Evolutionary conservation across 2,888 invertebrate species (phyloP), one percentile per base, ranked within the genome.

Genomic region (Agonopterix subpropinquella): DNA sequence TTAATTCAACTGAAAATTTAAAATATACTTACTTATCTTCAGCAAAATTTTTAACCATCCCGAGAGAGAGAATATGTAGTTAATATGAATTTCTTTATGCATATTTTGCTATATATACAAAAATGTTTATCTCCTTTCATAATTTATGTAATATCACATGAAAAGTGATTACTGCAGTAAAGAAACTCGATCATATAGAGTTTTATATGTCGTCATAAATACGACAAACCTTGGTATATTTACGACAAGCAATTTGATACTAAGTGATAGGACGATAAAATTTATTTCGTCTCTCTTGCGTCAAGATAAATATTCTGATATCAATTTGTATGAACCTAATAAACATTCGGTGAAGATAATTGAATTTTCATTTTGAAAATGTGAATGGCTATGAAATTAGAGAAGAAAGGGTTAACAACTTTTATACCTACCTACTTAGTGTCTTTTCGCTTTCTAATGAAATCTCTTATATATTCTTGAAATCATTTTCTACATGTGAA

Each of bases 241-340:
- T 86, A 86, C 70, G 78, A 77, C 50, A 45, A 51, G 66, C 81
- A 70, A 77, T 84, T 73, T 69, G 67, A 65, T 62, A 77, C 73
- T 83, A 86, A 86, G 86, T 83, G 85, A 86, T 83, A 84, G 78
- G 72, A 60, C 70, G 69, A 75, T 85, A 80, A 85, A 81, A 59
- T 75, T 67, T 70, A 70, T 70, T 57, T 53, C 54, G 44, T 49
- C 57, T 58, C 58, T 52, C 62, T 56, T 58, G 63, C 64, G 66
- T 68, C 72, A 67, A 57, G 57, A 59, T 39, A 39, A 41, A 62
- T 61, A 59, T 65, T 50, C 43, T 45, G 49, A 56, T 65, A 63
- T 64, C 64, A 61, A 59, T 28, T 53, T 56, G 53, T 13, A 52
- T 47, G 58, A 65, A 64, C 64, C 65, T 56, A 64, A 59, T 43